These are phyloP conservation scores for Oreonectes daqikongensis DNA, from an alignment of 2,797 vertebrate species.

Conservation along the genomic window DNA sequence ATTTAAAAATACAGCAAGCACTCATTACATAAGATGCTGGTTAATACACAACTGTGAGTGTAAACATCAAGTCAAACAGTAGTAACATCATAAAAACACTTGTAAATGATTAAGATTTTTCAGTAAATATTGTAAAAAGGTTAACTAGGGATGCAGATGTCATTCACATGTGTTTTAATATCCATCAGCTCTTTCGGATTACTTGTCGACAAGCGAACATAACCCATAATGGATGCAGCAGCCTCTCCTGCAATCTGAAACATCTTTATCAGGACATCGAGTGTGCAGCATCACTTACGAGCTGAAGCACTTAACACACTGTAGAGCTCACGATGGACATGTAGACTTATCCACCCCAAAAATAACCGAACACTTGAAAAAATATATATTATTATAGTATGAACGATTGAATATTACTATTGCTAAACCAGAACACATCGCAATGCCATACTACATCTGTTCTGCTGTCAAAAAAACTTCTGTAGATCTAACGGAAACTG, in stretches of 20 bases:
- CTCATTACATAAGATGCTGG: neutral
- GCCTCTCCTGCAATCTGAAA: neutral
- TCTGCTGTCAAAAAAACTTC: no score
- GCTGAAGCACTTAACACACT: conserved; percentile 4
- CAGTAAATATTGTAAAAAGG: neutral
- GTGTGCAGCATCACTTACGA: neutral
- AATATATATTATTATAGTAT: no score
- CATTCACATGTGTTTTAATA: neutral
- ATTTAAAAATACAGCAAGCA: conserved; percentile 4
- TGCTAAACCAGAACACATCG: neutral
- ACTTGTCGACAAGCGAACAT: neutral
- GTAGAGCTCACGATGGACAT: neutral
- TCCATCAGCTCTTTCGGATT: neutral
- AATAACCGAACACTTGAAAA: no score
- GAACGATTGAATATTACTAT: no score
- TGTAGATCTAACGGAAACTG: no score
- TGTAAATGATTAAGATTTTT: no score
- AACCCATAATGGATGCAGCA: neutral
- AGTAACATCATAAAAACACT: neutral
- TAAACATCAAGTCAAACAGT: neutral
- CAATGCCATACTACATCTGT: no score
- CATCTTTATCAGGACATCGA: neutral
- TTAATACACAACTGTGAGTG: neutral
- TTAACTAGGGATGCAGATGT: neutral
- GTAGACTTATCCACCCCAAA: neutral